Conservation (phyloP, 2,888 invertebrate species). For the Cyclophora punctaria region DNA sequence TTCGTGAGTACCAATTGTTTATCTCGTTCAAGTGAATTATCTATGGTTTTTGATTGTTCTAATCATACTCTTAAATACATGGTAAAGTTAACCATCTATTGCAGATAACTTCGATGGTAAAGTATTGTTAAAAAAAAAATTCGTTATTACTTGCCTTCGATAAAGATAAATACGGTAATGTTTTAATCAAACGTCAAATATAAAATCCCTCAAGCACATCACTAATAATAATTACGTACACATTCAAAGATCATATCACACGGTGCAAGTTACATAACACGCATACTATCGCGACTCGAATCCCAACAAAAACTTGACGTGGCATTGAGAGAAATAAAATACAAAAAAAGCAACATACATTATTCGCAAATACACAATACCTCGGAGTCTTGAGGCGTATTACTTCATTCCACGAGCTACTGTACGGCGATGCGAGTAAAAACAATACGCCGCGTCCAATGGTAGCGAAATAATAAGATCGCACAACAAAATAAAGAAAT, state of each 20-base stretch:
- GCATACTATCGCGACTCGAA: slow-evolving; percentile 36
- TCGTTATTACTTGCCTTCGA: too few relatives aligned
- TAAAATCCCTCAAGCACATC: slow-evolving; percentile 4
- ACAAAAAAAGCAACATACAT: slow-evolving; percentile 30
- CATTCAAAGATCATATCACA: slow-evolving; percentile 40
- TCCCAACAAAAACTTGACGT: slow-evolving; percentile 47
- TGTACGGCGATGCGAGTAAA: slow-evolving; percentile 56
- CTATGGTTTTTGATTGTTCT: too few relatives aligned
- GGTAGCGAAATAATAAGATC: slow-evolving; percentile 75
- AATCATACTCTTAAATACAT: too few relatives aligned
- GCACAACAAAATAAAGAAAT: slow-evolving; percentile 73
- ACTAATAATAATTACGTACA: slow-evolving; percentile 32
- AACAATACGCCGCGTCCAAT: slow-evolving; percentile 63
- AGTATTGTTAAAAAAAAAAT: too few relatives aligned
- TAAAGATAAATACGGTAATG: too few relatives aligned
- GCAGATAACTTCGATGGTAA: too few relatives aligned
- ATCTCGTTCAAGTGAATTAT: too few relatives aligned
- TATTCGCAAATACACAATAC: slow-evolving; percentile 64
- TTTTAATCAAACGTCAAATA: too few relatives aligned
- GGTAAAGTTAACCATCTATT: too few relatives aligned
- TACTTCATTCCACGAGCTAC: slow-evolving; percentile 67
- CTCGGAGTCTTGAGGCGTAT: slow-evolving; percentile 58
- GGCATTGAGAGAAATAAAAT: slow-evolving; percentile 43
- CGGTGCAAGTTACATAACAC: slow-evolving; percentile 44
- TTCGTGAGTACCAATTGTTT: too few relatives aligned